Evolutionary conservation across 1,140 invertebrate genomes (phyloP), one percentile per base, ranked within the genome.

Genomic region (Pachypsylla venusta): DNA sequence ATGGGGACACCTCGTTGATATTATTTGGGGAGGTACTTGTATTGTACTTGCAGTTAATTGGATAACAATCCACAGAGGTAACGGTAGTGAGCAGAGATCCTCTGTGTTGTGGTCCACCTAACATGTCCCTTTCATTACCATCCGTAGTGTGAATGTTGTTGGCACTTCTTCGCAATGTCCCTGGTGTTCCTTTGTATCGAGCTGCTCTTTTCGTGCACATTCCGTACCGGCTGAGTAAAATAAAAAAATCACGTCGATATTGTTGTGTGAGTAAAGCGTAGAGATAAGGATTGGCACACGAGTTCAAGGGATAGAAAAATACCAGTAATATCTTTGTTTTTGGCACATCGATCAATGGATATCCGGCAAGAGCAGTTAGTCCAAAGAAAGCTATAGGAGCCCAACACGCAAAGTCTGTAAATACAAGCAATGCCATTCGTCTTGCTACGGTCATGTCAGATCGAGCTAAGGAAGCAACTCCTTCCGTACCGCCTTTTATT

Each of bases 301-400:
- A 86, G 71, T 94, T 94, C 13, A 94, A 70, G 0, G 91, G 91
- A 69, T 93, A 93, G 67, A 94, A 91, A 66, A 93, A 90, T 0
- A 94, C 89, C 5, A 93, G 73, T 3, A 94, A 71, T 53, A 93
- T 87, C 71, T 94, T 94, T 0, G 89, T 86, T 65, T 88, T 76
- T 1, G 85, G 87, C 1, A 93, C 83, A 66, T 85, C 81, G 20
- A 93, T 89, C 35, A 94, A 70, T 0, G 90, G 87, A 62, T 78
- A 78, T 1, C 89, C 89, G 1, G 82, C 75, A 19, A 85, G 70
- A 1, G 90, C 89, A 1, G 89, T 92, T 7, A 90, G 72, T 4
- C 84, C 84, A 70, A 89, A 89, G 67, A 91, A 89, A 0, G 84
- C 84, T 27, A 89, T 83, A 54, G 91, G 82, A 58, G 85, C 85